A percentile compares a stretch with the other conserved stretches of the same genome.
Evolutionary conservation across 2,113 vertebrate genomes (phyloP).

Genomic region (Desmodus rotundus): DNA sequence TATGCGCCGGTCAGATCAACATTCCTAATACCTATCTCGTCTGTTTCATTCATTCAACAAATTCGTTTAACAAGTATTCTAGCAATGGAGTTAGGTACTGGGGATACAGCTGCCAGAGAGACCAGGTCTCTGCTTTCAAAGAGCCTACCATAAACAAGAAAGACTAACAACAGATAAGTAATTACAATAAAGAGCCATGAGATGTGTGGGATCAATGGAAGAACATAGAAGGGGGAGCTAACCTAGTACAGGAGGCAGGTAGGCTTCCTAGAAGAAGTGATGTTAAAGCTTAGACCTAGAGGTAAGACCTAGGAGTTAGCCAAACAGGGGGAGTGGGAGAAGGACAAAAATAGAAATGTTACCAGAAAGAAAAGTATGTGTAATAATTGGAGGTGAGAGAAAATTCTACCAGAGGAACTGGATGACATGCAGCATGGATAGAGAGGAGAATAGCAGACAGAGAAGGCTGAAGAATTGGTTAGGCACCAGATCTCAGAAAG

Average conservation of each 20-base stretch:
- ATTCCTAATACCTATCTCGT: neutral
- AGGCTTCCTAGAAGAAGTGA: neutral
- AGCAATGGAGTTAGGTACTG: neutral
- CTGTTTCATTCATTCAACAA: constrained; percentile 8
- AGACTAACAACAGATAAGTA: neutral
- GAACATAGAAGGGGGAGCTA: neutral
- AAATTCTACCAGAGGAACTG: neutral
- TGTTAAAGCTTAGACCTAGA: neutral
- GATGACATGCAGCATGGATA: neutral
- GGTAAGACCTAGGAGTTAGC: neutral
- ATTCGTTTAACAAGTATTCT: neutral
- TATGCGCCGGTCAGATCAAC: neutral
- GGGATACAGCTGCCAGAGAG: neutral
- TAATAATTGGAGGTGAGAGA: neutral
- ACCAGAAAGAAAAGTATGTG: neutral
- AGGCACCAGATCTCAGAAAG: neutral
- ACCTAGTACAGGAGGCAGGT: neutral
- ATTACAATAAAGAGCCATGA: neutral
- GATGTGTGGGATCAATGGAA: neutral
- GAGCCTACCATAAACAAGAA: neutral
- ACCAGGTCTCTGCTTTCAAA: neutral
- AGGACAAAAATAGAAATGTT: neutral
- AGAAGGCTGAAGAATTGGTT: neutral
- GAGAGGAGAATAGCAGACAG: neutral
- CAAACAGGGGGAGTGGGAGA: neutral